A percentile compares a stretch with the other conserved stretches of the same genome.
phyloP scores from a whole-genome alignment of 2,113 vertebrate genomes.

The Arothron firmamentum region DNA sequence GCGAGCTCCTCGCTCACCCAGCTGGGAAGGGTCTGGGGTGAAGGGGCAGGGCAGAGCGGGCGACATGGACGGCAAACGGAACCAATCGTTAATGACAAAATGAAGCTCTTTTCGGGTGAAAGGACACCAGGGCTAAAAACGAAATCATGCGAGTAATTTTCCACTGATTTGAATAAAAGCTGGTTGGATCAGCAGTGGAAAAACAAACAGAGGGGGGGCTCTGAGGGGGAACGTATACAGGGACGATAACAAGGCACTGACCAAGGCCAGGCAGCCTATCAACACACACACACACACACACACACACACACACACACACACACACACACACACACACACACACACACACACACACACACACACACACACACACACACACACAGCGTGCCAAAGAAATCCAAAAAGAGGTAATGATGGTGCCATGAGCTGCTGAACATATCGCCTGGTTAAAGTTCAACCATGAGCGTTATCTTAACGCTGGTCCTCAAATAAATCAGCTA shows the following conservation, averaged over 20 bases:
- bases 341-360: too few species aligned
- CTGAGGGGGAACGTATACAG: background rate
- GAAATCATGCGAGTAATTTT: background rate
- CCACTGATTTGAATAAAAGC: slow-evolving; percentile 1
- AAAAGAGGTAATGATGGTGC: background rate
- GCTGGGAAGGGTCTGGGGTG: slow-evolving; percentile 82
- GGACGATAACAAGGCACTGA: background rate
- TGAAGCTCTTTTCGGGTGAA: background rate
- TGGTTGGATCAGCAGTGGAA: slow-evolving; percentile 26
- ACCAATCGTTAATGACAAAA: background rate
- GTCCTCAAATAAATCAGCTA: too few species aligned
- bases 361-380: too few species aligned
- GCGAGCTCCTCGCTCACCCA: slow-evolving; percentile 89
- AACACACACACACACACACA: too few species aligned
- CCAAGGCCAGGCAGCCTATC: background rate
- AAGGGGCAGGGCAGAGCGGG: slow-evolving; percentile 69
- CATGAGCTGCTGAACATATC: background rate
- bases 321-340: background rate
- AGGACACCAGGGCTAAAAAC: background rate
- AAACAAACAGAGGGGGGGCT: slow-evolving; percentile 40
- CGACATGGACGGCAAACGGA: background rate
- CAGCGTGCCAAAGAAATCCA: too few species aligned
- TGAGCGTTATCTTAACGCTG: too few species aligned
- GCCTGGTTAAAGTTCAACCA: background rate
- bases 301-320: background rate